phyloP scores from a whole-genome alignment of 2,113 vertebrate genomes.

The Brachyhypopomus gauderio region DNA sequence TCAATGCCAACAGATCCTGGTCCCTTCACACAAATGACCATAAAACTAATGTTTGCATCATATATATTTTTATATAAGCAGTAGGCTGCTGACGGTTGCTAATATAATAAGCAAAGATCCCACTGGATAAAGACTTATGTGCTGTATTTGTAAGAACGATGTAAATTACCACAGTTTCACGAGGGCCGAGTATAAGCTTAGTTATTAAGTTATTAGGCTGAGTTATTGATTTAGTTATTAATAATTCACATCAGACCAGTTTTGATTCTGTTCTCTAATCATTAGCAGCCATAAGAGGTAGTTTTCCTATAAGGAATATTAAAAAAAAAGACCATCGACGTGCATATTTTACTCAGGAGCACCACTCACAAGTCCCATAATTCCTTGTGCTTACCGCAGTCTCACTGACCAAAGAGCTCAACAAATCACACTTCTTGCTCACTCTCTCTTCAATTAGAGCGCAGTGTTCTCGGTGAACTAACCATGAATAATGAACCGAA shows the following conservation, averaged over 20 bases:
- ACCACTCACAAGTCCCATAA: not conserved
- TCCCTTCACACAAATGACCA: too few relatives aligned
- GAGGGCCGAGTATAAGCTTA: not conserved
- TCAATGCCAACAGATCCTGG: not conserved
- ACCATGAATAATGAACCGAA: slow-evolving; percentile 11
- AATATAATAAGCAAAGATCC: not conserved
- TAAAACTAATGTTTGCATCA: not conserved
- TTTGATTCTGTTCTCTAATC: not conserved
- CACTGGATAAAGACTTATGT: not conserved
- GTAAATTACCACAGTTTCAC: not conserved
- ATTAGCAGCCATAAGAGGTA: too few relatives aligned
- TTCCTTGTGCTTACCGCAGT: not conserved
- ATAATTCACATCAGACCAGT: not conserved
- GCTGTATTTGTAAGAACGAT: not conserved
- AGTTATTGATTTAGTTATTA: not conserved
- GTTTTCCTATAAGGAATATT: too few relatives aligned
- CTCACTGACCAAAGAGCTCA: not conserved
- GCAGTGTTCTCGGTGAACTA: not conserved
- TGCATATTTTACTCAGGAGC: not conserved
- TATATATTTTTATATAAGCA: not conserved
- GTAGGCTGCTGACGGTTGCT: too few relatives aligned
- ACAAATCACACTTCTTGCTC: not conserved
- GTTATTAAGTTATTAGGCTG: not conserved
- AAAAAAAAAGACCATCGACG: not conserved
- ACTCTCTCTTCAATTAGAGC: not conserved